A percentile compares a stretch with the other conserved stretches of the same genome.
phyloP scores from a whole-genome alignment of 2,113 vertebrate species.

The Austrofundulus limnaeus region DNA sequence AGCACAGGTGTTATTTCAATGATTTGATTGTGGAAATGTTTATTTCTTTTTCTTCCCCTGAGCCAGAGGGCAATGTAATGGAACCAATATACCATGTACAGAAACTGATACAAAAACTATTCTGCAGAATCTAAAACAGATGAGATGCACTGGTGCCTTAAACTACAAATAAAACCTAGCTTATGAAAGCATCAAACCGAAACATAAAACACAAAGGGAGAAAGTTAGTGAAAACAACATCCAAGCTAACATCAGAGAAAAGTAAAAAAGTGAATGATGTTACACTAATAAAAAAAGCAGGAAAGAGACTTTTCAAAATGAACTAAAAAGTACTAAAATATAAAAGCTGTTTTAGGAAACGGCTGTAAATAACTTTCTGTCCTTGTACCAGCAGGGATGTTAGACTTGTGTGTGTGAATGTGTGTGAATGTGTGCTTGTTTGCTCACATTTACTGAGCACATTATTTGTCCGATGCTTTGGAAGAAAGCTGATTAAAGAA shows the following conservation, averaged over 20 bases:
- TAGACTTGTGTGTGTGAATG: constrained; percentile 16
- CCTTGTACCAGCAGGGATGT: constrained; percentile 51
- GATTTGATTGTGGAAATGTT: constrained; percentile 32
- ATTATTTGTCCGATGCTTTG: constrained; percentile 34
- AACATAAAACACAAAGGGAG: constrained; percentile 35
- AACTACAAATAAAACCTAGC: constrained; percentile 46
- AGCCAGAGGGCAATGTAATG: constrained; percentile 40
- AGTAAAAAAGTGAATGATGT: constrained; percentile 20
- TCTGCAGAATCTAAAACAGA: constrained; percentile 32
- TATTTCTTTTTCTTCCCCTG: constrained; percentile 37
- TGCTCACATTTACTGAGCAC: constrained; percentile 8
- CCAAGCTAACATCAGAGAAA: constrained; percentile 23
- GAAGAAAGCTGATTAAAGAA: constrained; percentile 71
- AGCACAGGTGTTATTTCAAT: constrained; percentile 27
- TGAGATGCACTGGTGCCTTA: constrained; percentile 44
- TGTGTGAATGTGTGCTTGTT: constrained; percentile 18
- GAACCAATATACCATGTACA: constrained; percentile 29
- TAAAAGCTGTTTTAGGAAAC: constrained; percentile 36
- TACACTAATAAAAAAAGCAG: constrained; percentile 27
- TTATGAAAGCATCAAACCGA: constrained; percentile 56
- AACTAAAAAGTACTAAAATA: constrained; percentile 3
- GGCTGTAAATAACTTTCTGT: constrained; percentile 14
- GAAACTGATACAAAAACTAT: constrained; percentile 52
- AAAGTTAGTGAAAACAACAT: constrained; percentile 31
- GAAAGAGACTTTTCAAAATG: constrained; percentile 22